Conservation (phyloP, 2,888 invertebrate species). For the Dione vanillae region DNA sequence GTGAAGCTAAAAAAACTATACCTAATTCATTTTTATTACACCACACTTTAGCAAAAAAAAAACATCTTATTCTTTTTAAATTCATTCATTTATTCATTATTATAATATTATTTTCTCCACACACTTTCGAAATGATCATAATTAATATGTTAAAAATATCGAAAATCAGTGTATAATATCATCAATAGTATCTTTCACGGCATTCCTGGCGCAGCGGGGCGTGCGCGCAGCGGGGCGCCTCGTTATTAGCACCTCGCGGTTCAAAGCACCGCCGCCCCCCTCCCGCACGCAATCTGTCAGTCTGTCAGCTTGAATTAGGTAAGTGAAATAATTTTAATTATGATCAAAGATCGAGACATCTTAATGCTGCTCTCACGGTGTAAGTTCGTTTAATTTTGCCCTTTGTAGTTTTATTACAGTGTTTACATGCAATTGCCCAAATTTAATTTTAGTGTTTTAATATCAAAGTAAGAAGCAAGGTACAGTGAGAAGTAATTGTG, state of each 20-base stretch:
- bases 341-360: conserved; percentile 41
- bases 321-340: conserved; percentile 72
- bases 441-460: neutral
- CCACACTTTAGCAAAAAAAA: no score
- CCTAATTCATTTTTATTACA: no score
- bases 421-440: neutral
- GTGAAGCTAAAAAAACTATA: neutral
- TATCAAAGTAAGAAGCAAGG: neutral
- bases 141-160: conserved; percentile 24
- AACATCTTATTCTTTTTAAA: no score
- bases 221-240: conserved; percentile 73
- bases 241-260: conserved; percentile 80
- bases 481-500: no score
- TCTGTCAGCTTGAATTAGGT: conserved; percentile 62
- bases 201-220: conserved; percentile 74
- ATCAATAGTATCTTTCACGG: conserved; percentile 46
- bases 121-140: conserved; percentile 10
- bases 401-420: neutral
- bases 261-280: conserved; percentile 67
- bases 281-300: conserved; percentile 59
- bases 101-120: neutral
- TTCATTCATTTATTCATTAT: neutral
- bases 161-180: conserved; percentile 23
- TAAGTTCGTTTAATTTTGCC: conserved; percentile 17
- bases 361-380: conserved; percentile 35